These are phyloP conservation scores for Meriones psammophilus DNA, from an alignment of 2,797 vertebrate genomes.

Conservation along the genomic window DNA sequence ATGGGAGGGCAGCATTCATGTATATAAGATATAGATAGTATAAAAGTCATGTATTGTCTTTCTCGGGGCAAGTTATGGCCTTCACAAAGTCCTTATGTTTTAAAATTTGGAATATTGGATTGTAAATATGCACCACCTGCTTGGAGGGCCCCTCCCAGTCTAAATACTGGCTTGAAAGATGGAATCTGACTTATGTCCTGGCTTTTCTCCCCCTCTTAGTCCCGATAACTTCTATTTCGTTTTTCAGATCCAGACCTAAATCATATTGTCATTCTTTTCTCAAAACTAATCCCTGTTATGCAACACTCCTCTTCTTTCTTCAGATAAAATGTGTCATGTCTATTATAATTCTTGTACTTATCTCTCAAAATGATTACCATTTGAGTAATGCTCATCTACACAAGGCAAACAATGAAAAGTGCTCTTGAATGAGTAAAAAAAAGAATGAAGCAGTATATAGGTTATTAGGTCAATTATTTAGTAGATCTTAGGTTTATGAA, in stretches of 20 bases:
- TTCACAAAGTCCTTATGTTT: slow-evolving; percentile 51
- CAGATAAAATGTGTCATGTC: background rate
- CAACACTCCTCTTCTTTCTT: background rate
- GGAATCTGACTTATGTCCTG: background rate
- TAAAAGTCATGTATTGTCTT: slow-evolving; percentile 57
- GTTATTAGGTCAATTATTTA: background rate
- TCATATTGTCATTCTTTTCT: slow-evolving; percentile 21
- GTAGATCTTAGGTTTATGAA: background rate
- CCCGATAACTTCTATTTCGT: slow-evolving; percentile 3
- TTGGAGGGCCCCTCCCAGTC: background rate
- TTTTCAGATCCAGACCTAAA: slow-evolving; percentile 36
- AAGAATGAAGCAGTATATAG: background rate
- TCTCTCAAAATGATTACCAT: background rate
- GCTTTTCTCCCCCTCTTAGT: background rate
- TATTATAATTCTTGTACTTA: slow-evolving; percentile 3
- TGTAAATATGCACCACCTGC: background rate
- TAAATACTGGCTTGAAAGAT: background rate
- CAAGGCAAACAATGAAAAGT: background rate
- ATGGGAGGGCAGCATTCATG: slow-evolving; percentile 25
- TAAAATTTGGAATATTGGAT: slow-evolving; percentile 30
- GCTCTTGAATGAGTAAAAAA: slow-evolving; percentile 47
- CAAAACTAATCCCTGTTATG: background rate
- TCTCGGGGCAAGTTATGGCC: slow-evolving; percentile 39
- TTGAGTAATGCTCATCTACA: background rate
- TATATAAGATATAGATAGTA: background rate